Conservation (phyloP, 2,797 vertebrate species). For the Hypotaenidia philippensis region DNA sequence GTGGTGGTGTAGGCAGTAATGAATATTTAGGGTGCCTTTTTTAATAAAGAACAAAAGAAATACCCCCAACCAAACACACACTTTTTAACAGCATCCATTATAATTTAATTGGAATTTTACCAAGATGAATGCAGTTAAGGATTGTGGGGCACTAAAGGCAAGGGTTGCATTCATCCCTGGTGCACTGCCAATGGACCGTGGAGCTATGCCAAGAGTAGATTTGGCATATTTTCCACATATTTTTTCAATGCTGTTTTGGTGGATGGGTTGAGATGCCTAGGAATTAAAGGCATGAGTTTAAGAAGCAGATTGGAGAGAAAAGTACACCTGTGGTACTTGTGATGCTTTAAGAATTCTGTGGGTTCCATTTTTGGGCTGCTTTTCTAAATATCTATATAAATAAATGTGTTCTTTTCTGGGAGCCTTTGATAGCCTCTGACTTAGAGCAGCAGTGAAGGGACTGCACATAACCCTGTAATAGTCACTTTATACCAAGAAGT, state of each 20-base stretch:
- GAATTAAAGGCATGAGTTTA: neutral
- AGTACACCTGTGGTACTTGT: neutral
- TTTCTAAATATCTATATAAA: neutral
- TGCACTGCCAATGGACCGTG: neutral
- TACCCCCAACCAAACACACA: neutral
- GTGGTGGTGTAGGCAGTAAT: neutral
- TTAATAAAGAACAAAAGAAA: neutral
- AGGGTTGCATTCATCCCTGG: neutral
- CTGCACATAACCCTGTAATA: neutral
- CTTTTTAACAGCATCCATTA: neutral
- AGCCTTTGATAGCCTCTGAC: neutral
- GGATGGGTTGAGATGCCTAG: neutral
- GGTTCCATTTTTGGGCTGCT: neutral
- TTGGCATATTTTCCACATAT: neutral
- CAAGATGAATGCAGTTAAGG: neutral
- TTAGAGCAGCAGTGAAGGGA: neutral
- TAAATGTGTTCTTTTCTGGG: neutral
- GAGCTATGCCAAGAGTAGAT: neutral
- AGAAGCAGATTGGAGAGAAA: neutral
- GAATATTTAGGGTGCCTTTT: constrained; percentile 15
- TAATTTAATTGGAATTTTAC: constrained; percentile 15
- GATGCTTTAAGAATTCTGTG: neutral
- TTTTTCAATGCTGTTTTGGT: neutral
- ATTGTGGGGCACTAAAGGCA: neutral
- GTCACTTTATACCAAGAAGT: neutral